These are phyloP conservation scores for Dolichomitus sp. DNA, from an alignment of 2,888 invertebrate genomes.

Conservation along the genomic window DNA sequence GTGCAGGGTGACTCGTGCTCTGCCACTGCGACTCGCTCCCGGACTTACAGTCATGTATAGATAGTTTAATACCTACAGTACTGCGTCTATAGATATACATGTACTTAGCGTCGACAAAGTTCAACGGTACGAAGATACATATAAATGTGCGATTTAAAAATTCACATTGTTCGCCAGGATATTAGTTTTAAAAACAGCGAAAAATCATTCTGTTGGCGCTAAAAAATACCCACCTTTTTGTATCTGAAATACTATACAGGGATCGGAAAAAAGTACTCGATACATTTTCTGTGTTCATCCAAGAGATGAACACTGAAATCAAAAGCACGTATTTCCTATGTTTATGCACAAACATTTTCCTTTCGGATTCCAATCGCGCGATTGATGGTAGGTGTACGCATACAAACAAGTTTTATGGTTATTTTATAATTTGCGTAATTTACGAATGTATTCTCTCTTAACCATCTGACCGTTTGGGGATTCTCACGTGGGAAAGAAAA, in stretches of 20 bases:
- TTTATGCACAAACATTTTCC: too few relatives aligned
- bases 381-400: neutral
- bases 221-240: neutral
- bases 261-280: neutral
- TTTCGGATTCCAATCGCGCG: neutral
- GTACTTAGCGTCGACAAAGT: neutral
- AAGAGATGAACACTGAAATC: too few relatives aligned
- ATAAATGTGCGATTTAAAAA: conserved; percentile 1
- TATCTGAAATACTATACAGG: neutral
- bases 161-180: neutral
- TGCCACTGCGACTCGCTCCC: conserved; percentile 7
- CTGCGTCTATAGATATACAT: neutral
- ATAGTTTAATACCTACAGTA: neutral
- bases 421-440: neutral
- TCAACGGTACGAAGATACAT: neutral
- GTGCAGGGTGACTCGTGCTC: conserved; percentile 54
- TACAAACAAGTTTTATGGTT: neutral
- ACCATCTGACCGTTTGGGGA: neutral
- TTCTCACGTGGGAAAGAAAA: neutral
- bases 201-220: neutral
- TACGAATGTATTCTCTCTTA: neutral
- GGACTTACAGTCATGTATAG: conserved; percentile 6
- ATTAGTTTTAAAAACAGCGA: neutral
- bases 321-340: too few relatives aligned
- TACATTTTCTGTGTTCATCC: neutral